phyloP scores from a whole-genome alignment of 2,113 vertebrate genomes.

The Procavia capensis region DNA sequence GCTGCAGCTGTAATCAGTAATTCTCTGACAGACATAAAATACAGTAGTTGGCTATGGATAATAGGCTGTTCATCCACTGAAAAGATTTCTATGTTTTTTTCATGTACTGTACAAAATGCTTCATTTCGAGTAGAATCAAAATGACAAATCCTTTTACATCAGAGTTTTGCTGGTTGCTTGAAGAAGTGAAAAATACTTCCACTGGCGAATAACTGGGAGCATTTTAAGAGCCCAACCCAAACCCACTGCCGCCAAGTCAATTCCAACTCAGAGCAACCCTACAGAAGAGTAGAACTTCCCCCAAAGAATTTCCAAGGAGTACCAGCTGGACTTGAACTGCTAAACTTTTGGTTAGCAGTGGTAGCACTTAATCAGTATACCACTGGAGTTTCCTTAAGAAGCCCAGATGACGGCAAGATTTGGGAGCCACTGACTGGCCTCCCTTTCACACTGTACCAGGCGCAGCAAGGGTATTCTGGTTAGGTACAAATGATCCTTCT shows the following conservation, averaged over 20 bases:
- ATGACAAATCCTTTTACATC: conserved; percentile 78
- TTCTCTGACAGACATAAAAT: conserved; percentile 70
- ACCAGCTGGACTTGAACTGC: no score
- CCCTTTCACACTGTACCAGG: background rate
- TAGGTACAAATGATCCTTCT: conserved; percentile 18
- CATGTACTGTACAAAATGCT: conserved; percentile 73
- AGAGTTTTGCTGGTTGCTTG: conserved; percentile 60
- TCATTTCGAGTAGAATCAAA: conserved; percentile 73
- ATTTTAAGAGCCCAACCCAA: no score
- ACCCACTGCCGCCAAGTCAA: no score
- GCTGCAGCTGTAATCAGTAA: conserved; percentile 56
- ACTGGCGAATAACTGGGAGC: background rate
- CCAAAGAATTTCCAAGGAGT: no score
- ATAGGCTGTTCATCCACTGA: conserved; percentile 70
- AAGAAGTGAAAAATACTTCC: conserved; percentile 39
- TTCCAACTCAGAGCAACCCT: no score
- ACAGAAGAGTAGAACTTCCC: no score
- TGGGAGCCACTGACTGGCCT: background rate
- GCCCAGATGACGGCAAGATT: background rate
- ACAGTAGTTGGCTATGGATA: conserved; percentile 72
- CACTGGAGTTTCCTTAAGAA: no score
- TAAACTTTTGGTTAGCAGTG: no score
- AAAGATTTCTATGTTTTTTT: conserved; percentile 71
- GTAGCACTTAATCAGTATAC: no score
- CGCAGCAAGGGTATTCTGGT: conserved; percentile 9